Evolutionary conservation across 2,113 vertebrate genomes (phyloP).

Genomic region (Leuciscus idus): DNA sequence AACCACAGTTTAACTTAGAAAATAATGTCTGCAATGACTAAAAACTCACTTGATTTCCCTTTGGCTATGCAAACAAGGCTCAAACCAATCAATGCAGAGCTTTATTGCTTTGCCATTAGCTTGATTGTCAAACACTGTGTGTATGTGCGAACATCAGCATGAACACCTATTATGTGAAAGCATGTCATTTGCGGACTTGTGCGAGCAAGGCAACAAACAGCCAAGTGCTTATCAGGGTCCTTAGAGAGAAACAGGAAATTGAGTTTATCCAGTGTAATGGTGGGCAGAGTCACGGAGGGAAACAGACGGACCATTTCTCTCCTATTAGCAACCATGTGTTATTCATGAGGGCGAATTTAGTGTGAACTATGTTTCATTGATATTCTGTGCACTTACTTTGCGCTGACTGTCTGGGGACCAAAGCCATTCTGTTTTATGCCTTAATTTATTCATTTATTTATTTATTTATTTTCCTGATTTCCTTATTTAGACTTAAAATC

Average conservation of each 20-base stretch:
- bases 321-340: constrained; percentile 78
- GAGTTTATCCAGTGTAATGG: constrained; percentile 79
- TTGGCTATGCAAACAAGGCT: constrained; percentile 39
- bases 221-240: constrained; percentile 67
- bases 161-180: constrained; percentile 58
- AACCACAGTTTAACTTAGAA: constrained; percentile 1
- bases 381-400: constrained; percentile 71
- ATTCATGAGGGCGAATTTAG: constrained; percentile 80
- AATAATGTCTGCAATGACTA: constrained; percentile 16
- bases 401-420: constrained; percentile 69
- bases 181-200: constrained; percentile 61
- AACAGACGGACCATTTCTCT: constrained; percentile 69
- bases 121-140: constrained; percentile 31
- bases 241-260: constrained; percentile 76
- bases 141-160: constrained; percentile 47
- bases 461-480: constrained; percentile 63
- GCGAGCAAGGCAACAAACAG: constrained; percentile 59
- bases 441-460: constrained; percentile 57
- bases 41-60: constrained; percentile 29
- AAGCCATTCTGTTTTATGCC: constrained; percentile 67
- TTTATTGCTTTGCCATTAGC: constrained; percentile 51
- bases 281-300: constrained; percentile 68
- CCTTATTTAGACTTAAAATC: constrained; percentile 36
- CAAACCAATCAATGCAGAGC: constrained; percentile 51
- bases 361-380: constrained; percentile 79